Percentiles rank a stretch among this genome's conserved stretches.
These are phyloP conservation scores for Copidosoma floridanum DNA, from an alignment of 1,140 invertebrate genomes.

Conservation along the genomic window DNA sequence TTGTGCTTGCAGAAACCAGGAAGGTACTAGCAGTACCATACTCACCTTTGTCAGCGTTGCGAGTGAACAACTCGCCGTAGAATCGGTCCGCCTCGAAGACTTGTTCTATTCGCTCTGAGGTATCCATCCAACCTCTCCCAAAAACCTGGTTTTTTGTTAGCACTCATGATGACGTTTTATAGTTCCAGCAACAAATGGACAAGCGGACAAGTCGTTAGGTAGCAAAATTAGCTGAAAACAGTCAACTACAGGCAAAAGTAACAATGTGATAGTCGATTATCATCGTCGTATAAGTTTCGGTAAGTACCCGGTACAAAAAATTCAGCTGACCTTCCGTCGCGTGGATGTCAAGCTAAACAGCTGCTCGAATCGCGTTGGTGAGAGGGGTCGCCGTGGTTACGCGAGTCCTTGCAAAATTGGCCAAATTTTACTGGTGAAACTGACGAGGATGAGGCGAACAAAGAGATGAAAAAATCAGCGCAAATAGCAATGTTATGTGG, in stretches of 20 bases:
- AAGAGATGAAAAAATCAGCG: constrained; percentile 25
- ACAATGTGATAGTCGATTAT: no score
- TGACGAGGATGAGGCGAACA: constrained; percentile 23
- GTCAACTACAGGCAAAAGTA: no score
- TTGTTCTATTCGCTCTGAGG: no score
- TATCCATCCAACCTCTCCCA: no score
- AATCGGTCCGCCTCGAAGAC: no score
- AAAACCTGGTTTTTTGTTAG: background rate
- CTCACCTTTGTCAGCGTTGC: no score
- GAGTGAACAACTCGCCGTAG: no score
- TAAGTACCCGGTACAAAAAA: constrained; percentile 32
- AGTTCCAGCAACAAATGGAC: no score
- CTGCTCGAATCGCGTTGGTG: constrained; percentile 46
- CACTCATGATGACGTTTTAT: background rate
- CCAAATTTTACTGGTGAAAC: background rate
- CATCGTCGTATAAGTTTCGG: background rate
- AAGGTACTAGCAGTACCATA: no score
- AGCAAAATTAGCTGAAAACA: no score
- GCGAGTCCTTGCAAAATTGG: background rate
- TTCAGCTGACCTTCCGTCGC: constrained; percentile 49
- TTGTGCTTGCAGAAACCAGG: no score
- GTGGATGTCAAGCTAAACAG: constrained; percentile 40
- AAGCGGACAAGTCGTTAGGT: no score
- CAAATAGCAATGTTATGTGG: constrained; percentile 2
- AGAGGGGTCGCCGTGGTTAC: constrained; percentile 46